Percentiles rank a stretch among this genome's conserved stretches.
Evolutionary conservation across 2,113 vertebrate species (phyloP).

Genomic region (Tamias sibiricus): DNA sequence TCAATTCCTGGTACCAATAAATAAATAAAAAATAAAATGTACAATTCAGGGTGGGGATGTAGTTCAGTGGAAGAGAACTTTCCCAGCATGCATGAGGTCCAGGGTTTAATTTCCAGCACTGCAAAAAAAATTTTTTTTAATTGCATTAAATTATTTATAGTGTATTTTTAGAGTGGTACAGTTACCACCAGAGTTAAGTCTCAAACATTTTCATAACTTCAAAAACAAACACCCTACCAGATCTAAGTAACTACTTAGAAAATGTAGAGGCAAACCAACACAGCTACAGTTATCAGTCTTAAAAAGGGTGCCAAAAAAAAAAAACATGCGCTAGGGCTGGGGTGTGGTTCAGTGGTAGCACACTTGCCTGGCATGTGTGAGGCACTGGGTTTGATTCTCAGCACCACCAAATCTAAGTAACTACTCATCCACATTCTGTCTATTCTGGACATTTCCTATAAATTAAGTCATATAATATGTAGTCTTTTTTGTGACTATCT

Average conservation of each 20-base stretch:
- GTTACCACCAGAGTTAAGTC: background rate
- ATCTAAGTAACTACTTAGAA: too few relatives aligned
- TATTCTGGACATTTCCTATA: background rate
- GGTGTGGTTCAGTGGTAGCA: too few relatives aligned
- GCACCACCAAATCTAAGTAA: background rate
- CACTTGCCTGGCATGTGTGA: too few relatives aligned
- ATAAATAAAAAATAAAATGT: too few relatives aligned
- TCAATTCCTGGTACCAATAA: too few relatives aligned
- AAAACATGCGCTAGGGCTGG: too few relatives aligned
- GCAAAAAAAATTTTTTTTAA: too few relatives aligned
- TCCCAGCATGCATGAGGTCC: background rate
- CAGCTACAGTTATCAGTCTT: too few relatives aligned
- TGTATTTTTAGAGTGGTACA: background rate
- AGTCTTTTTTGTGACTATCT: background rate
- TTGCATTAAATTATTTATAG: background rate
- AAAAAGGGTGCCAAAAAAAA: too few relatives aligned
- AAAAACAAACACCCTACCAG: background rate
- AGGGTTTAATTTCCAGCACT: background rate
- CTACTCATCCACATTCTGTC: background rate
- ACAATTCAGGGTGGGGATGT: background rate
- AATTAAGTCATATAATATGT: background rate
- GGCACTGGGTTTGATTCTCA: too few relatives aligned
- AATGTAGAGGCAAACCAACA: too few relatives aligned
- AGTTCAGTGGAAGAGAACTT: background rate
- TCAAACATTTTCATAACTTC: background rate